These are phyloP conservation scores for Trichogramma pretiosum DNA, from an alignment of 1,140 invertebrate species.

Conservation along the genomic window DNA sequence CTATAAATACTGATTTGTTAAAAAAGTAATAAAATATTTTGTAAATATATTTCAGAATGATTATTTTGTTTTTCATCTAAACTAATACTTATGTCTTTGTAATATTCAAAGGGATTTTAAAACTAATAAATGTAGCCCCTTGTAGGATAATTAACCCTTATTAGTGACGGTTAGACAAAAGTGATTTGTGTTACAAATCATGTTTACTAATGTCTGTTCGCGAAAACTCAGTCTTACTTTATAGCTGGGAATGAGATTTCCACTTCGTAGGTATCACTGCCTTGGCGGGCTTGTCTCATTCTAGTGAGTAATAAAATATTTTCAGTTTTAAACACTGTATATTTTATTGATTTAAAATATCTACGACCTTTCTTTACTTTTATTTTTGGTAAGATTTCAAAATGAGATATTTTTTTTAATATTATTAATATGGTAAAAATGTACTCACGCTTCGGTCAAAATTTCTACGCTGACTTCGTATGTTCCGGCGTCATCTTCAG, in stretches of 20 bases:
- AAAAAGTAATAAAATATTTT: no score
- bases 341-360: constrained; percentile 9
- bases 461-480: constrained; percentile 71
- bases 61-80: no score
- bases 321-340: constrained; percentile 22
- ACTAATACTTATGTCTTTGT: no score
- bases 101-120: no score
- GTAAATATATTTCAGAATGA: no score
- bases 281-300: constrained; percentile 46
- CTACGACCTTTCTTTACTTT: no score
- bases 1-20: no score
- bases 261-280: constrained; percentile 75
- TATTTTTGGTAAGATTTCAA: no score
- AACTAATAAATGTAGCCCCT: no score
- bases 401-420: constrained; percentile 3
- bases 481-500: constrained; percentile 58
- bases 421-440: constrained; percentile 2
- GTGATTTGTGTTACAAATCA: constrained; percentile 16
- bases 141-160: constrained; percentile 1
- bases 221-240: constrained; percentile 64
- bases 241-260: constrained; percentile 84
- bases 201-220: no score
- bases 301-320: constrained; percentile 26
- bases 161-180: constrained; percentile 16
- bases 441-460: constrained; percentile 72